phyloP scores from a whole-genome alignment of 2,888 invertebrate species.

The Polydrusus pterygomalis region DNA sequence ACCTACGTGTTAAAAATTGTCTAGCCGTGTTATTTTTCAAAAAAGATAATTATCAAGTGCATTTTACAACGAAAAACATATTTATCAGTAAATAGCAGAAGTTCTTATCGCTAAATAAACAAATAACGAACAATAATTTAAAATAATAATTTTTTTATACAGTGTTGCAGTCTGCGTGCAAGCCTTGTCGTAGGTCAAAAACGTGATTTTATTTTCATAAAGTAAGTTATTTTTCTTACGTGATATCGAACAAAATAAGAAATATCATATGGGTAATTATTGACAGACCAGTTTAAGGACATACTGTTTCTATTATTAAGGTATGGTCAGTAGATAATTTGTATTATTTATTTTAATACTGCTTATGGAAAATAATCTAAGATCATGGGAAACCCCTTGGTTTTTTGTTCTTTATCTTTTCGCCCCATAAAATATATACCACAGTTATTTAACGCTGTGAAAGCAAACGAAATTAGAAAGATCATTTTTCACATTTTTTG shows the following conservation, averaged over 20 bases:
- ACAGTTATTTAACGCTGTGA: not conserved
- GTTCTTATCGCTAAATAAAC: constrained; percentile 28
- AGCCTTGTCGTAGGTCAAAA: constrained; percentile 38
- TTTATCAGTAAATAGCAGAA: constrained; percentile 30
- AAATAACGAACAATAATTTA: constrained; percentile 32
- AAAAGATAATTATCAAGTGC: not conserved
- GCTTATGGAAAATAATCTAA: too few species aligned
- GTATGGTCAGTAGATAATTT: too few species aligned
- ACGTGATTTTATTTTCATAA: not conserved
- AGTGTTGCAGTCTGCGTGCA: constrained; percentile 15
- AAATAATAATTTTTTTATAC: constrained; percentile 30
- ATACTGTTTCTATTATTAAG: too few species aligned
- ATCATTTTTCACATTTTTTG: not conserved
- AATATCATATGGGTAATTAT: too few species aligned
- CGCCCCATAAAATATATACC: not conserved
- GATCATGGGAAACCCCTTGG: too few species aligned
- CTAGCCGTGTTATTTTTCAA: not conserved
- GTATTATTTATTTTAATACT: too few species aligned
- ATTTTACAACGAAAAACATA: constrained; percentile 13
- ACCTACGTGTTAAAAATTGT: too few species aligned
- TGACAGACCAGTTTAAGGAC: too few species aligned
- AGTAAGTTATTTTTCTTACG: not conserved
- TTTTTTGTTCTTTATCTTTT: not conserved
- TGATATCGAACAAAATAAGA: too few species aligned
- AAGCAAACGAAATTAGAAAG: not conserved